These are phyloP conservation scores for Platynereis dumerilii DNA, from an alignment of 2,888 invertebrate genomes.

Conservation along the genomic window DNA sequence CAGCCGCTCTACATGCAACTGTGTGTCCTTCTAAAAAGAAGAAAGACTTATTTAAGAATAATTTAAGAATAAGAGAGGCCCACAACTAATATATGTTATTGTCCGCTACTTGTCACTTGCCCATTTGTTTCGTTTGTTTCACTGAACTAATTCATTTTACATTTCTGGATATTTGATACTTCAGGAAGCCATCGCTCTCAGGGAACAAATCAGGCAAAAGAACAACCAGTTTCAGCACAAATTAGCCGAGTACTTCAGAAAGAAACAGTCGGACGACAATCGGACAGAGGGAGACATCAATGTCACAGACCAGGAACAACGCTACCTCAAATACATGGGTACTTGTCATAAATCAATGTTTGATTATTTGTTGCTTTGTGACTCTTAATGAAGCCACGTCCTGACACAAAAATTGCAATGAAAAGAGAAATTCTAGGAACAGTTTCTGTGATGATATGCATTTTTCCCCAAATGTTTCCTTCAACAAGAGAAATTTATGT, in stretches of 20 bases:
- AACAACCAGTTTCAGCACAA: conserved; percentile 62
- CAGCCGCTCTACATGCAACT: too few species aligned
- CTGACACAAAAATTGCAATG: too few species aligned
- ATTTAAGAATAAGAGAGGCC: too few species aligned
- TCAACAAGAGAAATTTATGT: too few species aligned
- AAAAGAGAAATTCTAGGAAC: too few species aligned
- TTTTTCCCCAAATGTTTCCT: too few species aligned
- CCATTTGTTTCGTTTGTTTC: not conserved
- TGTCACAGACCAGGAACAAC: conserved; percentile 61
- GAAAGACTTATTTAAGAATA: too few species aligned
- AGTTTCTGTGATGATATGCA: too few species aligned
- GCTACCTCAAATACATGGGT: conserved; percentile 62
- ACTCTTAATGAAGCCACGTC: not conserved
- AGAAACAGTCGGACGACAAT: conserved; percentile 60
- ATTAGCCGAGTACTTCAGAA: conserved; percentile 61
- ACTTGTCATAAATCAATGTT: conserved; percentile 21
- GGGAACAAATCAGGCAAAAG: conserved; percentile 56
- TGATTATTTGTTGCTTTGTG: not conserved
- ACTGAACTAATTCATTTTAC: not conserved
- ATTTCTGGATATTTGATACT: too few species aligned
- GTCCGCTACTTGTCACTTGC: too few species aligned
- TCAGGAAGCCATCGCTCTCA: conserved; percentile 50
- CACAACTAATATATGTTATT: too few species aligned
- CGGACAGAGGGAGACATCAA: conserved; percentile 59
- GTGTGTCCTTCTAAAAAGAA: too few species aligned